Evolutionary conservation across 2,797 vertebrate species (phyloP).

Genomic region (Urosaurus nigricauda): DNA sequence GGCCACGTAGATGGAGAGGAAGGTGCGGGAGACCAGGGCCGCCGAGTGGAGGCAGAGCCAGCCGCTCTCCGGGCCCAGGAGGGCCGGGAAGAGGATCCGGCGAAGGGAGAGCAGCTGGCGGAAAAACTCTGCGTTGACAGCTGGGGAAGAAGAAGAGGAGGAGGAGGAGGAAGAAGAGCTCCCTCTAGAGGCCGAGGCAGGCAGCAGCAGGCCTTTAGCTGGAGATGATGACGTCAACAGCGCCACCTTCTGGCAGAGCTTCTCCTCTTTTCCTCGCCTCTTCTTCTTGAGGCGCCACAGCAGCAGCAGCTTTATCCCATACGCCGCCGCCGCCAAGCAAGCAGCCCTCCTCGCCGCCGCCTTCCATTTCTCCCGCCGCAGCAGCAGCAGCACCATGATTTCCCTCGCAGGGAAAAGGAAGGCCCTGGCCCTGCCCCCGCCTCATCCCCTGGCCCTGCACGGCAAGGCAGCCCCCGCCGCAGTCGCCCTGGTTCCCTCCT

Average conservation of each 20-base stretch:
- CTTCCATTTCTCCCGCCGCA: constrained; percentile 84
- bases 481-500: too few relatives aligned
- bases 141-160: too few relatives aligned
- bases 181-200: neutral
- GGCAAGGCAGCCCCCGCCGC: neutral
- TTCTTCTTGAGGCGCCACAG: constrained; percentile 75
- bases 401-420: too few relatives aligned
- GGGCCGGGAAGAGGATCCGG: constrained; percentile 90
- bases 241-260: neutral
- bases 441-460: constrained; percentile 2
- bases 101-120: constrained; percentile 90
- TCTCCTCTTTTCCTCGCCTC: constrained; percentile 3
- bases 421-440: constrained; percentile 9
- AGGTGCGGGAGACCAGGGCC: constrained; percentile 93
- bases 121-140: constrained; percentile 89
- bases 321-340: constrained; percentile 88
- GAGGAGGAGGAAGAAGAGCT: constrained; percentile 48
- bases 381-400: constrained; percentile 80
- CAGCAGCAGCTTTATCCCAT: constrained; percentile 86
- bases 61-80: constrained; percentile 88
- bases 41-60: constrained; percentile 93
- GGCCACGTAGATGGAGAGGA: constrained; percentile 97
- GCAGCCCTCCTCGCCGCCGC: constrained; percentile 87
- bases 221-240: neutral
- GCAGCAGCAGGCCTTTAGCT: too few relatives aligned